Conservation (phyloP, 2,888 invertebrate genomes). For the Chrysolina oricalcia region DNA sequence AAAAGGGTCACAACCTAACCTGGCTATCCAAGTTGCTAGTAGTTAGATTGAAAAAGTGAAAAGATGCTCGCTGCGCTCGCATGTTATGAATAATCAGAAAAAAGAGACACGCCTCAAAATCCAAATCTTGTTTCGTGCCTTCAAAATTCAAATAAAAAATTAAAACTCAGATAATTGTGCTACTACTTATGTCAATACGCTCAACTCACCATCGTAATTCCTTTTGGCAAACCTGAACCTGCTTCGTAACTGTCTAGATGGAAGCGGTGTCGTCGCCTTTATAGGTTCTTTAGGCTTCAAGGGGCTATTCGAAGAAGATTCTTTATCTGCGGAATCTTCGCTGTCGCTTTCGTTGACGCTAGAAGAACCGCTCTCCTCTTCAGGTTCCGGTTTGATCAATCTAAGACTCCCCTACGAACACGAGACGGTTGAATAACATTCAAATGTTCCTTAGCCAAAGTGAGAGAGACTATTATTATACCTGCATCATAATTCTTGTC, state of each 20-base stretch:
- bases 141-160: too few relatives aligned
- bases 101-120: too few relatives aligned
- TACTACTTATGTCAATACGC: neutral
- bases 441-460: too few relatives aligned
- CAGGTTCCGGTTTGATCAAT: conserved; percentile 53
- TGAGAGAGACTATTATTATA: too few relatives aligned
- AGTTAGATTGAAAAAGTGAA: too few relatives aligned
- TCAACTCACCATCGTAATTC: conserved; percentile 61
- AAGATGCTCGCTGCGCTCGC: too few relatives aligned
- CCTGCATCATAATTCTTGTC: too few relatives aligned
- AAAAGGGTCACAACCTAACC: too few relatives aligned
- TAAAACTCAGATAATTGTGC: too few relatives aligned
- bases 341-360: conserved; percentile 62
- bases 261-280: conserved; percentile 55
- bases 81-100: too few relatives aligned
- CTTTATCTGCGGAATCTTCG: conserved; percentile 63
- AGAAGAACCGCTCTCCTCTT: conserved; percentile 59
- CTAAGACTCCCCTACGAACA: conserved; percentile 48
- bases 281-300: conserved; percentile 57
- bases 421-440: neutral
- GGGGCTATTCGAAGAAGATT: conserved; percentile 64
- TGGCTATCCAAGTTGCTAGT: too few relatives aligned
- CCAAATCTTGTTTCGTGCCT: too few relatives aligned
- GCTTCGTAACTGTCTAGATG: conserved; percentile 59
- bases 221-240: conserved; percentile 64